Evolutionary conservation across 2,888 invertebrate genomes (phyloP).

Genomic region (Adineta ricciae): DNA sequence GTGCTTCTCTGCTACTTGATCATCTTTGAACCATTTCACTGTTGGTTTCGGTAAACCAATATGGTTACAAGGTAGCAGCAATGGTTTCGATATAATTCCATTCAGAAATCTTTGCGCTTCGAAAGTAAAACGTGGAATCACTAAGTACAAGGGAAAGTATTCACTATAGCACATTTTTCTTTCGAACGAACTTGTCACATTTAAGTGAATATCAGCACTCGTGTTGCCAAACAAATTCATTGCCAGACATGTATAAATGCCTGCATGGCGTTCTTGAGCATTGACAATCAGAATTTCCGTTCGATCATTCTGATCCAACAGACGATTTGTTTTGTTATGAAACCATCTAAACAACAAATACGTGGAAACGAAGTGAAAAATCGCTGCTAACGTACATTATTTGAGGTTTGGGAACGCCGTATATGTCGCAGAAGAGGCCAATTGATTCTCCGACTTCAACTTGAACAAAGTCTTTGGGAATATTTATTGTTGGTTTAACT

Average conservation of each 20-base stretch:
- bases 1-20: not conserved
- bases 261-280: conserved; percentile 16
- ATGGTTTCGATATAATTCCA: not conserved
- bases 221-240: conserved; percentile 44
- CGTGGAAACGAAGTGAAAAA: too few relatives aligned
- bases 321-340: not conserved
- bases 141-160: not conserved
- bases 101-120: not conserved
- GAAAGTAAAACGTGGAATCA: not conserved
- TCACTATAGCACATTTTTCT: not conserved
- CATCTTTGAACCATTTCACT: not conserved
- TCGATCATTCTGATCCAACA: not conserved
- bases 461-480: not conserved
- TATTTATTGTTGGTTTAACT: not conserved
- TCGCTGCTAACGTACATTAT: not conserved
- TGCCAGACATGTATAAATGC: conserved; percentile 42
- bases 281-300: conserved; percentile 25
- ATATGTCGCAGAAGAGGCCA: not conserved
- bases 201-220: conserved; percentile 40
- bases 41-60: not conserved
- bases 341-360: not conserved
- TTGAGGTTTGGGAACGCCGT: not conserved
- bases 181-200: conserved; percentile 41
- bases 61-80: not conserved
- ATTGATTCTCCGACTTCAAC: not conserved